Conservation (phyloP, 2,113 vertebrate genomes). For the Lucifuga dentata region DNA sequence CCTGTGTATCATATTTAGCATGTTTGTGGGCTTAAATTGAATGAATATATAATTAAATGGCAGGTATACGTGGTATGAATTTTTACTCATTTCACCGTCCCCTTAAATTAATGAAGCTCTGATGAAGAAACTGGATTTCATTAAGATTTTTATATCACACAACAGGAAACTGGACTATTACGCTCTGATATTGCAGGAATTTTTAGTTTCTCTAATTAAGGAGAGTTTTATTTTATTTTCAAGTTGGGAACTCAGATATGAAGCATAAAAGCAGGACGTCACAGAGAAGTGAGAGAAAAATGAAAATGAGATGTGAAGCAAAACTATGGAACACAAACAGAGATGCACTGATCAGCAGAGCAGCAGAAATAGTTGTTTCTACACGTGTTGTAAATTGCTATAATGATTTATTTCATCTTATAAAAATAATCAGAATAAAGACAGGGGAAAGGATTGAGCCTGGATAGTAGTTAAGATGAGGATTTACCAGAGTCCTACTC, state of each 20-base stretch:
- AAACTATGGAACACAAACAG: constrained; percentile 32
- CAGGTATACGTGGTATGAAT: constrained; percentile 43
- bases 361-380: constrained; percentile 7
- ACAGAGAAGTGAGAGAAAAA: constrained; percentile 27
- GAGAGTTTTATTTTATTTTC: too few species aligned
- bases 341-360: constrained; percentile 34
- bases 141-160: constrained; percentile 28
- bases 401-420: too few species aligned
- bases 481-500: constrained; percentile 70
- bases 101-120: constrained; percentile 72
- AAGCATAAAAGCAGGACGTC: constrained; percentile 30
- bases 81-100: constrained; percentile 61
- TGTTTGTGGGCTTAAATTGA: constrained; percentile 5
- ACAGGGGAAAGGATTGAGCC: too few species aligned
- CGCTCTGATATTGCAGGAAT: constrained; percentile 3
- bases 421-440: too few species aligned
- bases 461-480: constrained; percentile 42
- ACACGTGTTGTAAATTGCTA: neutral
- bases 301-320: constrained; percentile 50
- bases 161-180: constrained; percentile 17
- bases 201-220: too few species aligned
- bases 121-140: constrained; percentile 55
- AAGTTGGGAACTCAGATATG: neutral
- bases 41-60: constrained; percentile 8
- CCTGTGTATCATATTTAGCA: too few species aligned